Evolutionary conservation across 2,888 invertebrate genomes (phyloP).

Genomic region (Hoplodrina ambigua): DNA sequence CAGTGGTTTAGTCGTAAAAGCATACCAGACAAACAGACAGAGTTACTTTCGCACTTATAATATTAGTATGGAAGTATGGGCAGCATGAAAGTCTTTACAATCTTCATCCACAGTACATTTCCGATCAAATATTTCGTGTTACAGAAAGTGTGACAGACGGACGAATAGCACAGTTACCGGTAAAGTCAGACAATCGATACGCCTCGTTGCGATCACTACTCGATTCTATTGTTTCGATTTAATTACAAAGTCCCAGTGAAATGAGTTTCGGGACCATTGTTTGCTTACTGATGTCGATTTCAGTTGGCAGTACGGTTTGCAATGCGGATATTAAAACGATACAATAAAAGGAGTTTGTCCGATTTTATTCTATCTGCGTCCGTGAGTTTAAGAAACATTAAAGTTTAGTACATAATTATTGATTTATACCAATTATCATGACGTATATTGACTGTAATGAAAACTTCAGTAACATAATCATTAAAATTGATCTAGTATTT

Average conservation of each 20-base stretch:
- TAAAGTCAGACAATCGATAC: slow-evolving; percentile 47
- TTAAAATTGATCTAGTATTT: no score
- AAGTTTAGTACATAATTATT: no score
- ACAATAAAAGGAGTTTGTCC: slow-evolving; percentile 4
- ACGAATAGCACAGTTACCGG: slow-evolving; percentile 26
- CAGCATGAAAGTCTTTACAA: no score
- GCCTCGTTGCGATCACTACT: slow-evolving; percentile 41
- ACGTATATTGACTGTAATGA: no score
- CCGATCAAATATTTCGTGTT: background rate
- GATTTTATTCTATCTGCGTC: background rate
- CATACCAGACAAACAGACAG: no score
- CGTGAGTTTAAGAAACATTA: no score
- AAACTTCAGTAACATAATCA: no score
- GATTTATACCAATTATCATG: no score
- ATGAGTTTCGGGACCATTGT: slow-evolving; percentile 51
- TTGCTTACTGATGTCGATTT: slow-evolving; percentile 33
- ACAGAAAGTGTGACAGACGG: slow-evolving; percentile 16
- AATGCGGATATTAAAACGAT: slow-evolving; percentile 1
- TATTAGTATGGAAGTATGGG: no score
- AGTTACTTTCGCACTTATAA: no score
- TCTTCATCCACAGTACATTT: background rate
- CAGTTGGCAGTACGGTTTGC: slow-evolving; percentile 5
- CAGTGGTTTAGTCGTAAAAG: no score
- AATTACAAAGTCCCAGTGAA: slow-evolving; percentile 48
- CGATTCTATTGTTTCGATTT: slow-evolving; percentile 54